Conservation (phyloP, 1,140 invertebrate species). For the Ylistrum balloti region DNA sequence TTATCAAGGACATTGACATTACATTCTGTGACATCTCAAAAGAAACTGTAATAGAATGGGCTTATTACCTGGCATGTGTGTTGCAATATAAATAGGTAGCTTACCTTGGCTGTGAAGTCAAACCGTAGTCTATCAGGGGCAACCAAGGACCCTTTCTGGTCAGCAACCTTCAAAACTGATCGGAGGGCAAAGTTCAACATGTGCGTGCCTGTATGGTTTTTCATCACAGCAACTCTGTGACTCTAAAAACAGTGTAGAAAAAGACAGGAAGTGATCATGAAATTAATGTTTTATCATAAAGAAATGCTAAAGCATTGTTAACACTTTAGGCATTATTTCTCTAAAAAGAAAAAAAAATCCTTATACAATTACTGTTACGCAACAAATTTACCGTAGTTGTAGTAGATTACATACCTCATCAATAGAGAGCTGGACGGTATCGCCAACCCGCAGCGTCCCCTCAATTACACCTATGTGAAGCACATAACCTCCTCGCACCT, state of each 20-base stretch:
- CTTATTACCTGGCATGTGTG: no score
- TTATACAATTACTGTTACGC: no score
- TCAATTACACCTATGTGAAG: slow-evolving; percentile 89
- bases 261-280: no score
- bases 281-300: no score
- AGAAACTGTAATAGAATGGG: no score
- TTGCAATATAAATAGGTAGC: no score
- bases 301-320: no score
- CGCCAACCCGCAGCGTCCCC: slow-evolving; percentile 93
- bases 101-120: slow-evolving; percentile 97
- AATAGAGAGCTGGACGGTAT: slow-evolving; percentile 91
- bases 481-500: slow-evolving; percentile 97
- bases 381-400: no score
- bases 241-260: slow-evolving; percentile 68
- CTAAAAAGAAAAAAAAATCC: no score
- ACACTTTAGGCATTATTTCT: no score
- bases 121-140: slow-evolving; percentile 98
- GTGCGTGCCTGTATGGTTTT: slow-evolving; percentile 99
- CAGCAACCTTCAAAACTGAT: slow-evolving; percentile 93
- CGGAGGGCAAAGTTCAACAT: slow-evolving; percentile 97
- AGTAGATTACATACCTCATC: slow-evolving; percentile 86
- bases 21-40: no score
- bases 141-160: slow-evolving; percentile 99
- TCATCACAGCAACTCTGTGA: slow-evolving; percentile 89
- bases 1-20: no score